Base-by-base conservation (phyloP, 2,888 invertebrate species). In the Gastrophysa polygoni region DNA sequence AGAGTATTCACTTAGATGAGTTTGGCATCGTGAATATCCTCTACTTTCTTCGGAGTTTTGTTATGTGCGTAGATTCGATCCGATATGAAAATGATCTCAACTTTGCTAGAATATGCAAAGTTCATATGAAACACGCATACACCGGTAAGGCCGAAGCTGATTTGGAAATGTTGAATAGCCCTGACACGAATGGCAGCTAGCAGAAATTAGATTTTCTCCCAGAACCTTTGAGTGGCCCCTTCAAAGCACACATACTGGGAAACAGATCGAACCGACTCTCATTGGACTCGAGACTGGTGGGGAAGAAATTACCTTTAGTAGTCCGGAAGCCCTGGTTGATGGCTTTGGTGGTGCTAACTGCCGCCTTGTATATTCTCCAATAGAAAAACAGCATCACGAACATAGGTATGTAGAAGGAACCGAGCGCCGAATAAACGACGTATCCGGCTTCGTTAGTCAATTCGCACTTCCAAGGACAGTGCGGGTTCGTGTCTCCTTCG, bases 341-440 rank as follows among this genome's bases (percentile, higher is more conserved):
- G 63, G 95, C 95, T 73, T 90, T 89, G n/a, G 95, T 95, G 20
- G 95, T 95, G 70, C 93, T 89, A 11, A 94, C 92, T 24, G 98
- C 98, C 3, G 97, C 96, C 70, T 92, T 88, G 84, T 97, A 98
- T 74, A 98, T 98, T 73, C 95, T 87, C 92, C 96, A 96, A 82
- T 98, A 98, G 86, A 98, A 97, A 86, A 96, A 97, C 75, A 96
- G 86, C 95, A 98, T 98, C 71, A 98, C 95, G 75, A 96, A 89
- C 95, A 96, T 96, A 43, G 98, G 98, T 75, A 97, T 91, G 84
- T 95, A 98, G 87, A 98, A 98, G 68, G 96, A 96, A n/a, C 98
- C 98, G 20, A 98, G 86, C 0, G 98, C 97, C 2, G 96, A 96
- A 83, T 97, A 97, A 58, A 98, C 91, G 59, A 98, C 96, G 85